Evolutionary conservation across 2,113 vertebrate species (phyloP), one percentile per base, ranked within the genome.

Genomic region (Poeciliopsis retropinna): DNA sequence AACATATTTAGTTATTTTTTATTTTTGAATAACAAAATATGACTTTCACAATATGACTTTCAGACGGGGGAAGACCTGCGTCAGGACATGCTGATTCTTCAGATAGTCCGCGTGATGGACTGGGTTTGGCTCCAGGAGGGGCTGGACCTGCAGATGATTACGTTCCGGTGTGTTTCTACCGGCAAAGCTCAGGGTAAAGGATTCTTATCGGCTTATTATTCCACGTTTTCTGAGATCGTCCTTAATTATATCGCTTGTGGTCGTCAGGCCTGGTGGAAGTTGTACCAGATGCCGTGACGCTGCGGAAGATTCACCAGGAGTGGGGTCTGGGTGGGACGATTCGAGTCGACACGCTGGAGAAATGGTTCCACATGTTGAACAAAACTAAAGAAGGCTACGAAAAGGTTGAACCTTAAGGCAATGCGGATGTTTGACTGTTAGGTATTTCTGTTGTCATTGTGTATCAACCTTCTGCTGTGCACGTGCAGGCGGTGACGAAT

Each of bases 11-110:
- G 15, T 44, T 15, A 15, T 44, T 44, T 14, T 17, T 44, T 4
- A 5, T 17, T 44, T 15, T 44, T 44, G 41, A n/a, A n/a, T n/a
- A n/a, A n/a, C n/a, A n/a, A n/a, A n/a, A n/a, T n/a, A n/a, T n/a
- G n/a, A 4, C 30, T 31, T 31, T 31, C 15, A 41, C 5, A 29
- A 37, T 66, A 4, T 86, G 39, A 70, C 60, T 2, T 78, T 8
- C 91, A 99, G 97, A 97, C 95, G 0, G 97, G 97, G 3, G 97
- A 98, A 0, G 95, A 97, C 90, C 94, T 99, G 80, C 93, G 96
- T n/a, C 97, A 99, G 93, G 97, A 99, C 95, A 98, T 98, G 97
- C 92, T 99, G 87, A 96, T 97, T 0, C 94, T 99, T 80, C 97
- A 99, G 92, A 96, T 97, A 76, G 97, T 98, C 62, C 95, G 94